Conservation (phyloP, 30 jellyfish, hydroid and myxozoan species). For the Cassiopea andromeda region DNA sequence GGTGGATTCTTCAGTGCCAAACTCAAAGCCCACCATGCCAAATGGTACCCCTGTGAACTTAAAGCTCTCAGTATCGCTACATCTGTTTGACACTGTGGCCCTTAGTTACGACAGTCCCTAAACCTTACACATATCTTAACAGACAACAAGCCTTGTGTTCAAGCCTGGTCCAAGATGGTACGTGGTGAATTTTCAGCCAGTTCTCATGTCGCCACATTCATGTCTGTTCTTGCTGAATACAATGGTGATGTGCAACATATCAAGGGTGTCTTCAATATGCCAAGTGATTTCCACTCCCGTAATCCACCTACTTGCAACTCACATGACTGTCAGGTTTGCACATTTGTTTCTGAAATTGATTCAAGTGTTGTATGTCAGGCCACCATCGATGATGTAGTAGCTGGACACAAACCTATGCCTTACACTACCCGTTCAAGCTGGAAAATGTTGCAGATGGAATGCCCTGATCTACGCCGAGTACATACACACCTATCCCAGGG, state of each 20-base stretch:
- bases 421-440: background rate
- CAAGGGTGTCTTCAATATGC: slow-evolving; percentile 14
- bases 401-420: background rate
- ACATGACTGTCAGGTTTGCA: background rate
- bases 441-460: background rate
- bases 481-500: background rate
- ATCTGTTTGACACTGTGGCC: slow-evolving; percentile 55
- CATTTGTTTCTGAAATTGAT: background rate
- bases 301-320: background rate
- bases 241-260: slow-evolving; percentile 35
- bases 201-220: slow-evolving; percentile 32
- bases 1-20: slow-evolving; percentile 70
- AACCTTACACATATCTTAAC: slow-evolving; percentile 42
- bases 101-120: slow-evolving; percentile 52
- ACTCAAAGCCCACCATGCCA: slow-evolving; percentile 36
- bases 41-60: slow-evolving; percentile 69
- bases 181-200: slow-evolving; percentile 62
- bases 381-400: background rate
- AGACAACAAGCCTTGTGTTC: slow-evolving; percentile 75
- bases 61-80: slow-evolving; percentile 75
- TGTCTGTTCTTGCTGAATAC: slow-evolving; percentile 38
- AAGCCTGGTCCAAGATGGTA: slow-evolving; percentile 54
- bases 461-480: background rate
- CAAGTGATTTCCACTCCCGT: slow-evolving; percentile 20
- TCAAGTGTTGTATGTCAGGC: background rate